These are phyloP conservation scores for Osmerus eperlanus DNA, from an alignment of 2,113 vertebrate species.

Conservation along the genomic window DNA sequence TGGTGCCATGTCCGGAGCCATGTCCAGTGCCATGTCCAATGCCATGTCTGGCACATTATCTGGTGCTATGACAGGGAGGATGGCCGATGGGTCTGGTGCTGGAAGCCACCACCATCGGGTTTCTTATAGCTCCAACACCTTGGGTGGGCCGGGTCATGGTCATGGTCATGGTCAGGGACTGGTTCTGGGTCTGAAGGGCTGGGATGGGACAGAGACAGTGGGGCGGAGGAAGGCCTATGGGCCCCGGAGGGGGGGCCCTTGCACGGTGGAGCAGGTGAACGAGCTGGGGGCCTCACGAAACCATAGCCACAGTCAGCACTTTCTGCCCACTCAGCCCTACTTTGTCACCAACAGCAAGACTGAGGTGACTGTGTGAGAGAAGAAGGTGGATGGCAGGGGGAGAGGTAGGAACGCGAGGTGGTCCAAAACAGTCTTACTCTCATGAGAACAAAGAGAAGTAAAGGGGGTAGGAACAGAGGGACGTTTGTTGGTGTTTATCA, in stretches of 20 bases:
- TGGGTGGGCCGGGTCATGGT: slow-evolving; percentile 45
- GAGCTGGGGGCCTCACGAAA: slow-evolving; percentile 81
- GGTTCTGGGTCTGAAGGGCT: slow-evolving; percentile 76
- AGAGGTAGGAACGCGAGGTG: slow-evolving; percentile 30
- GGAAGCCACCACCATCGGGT: slow-evolving; percentile 74
- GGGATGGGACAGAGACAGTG: slow-evolving; percentile 89
- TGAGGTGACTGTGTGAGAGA: slow-evolving; percentile 94
- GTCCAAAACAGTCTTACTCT: slow-evolving; percentile 39
- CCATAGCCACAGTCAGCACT: slow-evolving; percentile 82
- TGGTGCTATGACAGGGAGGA: slow-evolving; percentile 64
- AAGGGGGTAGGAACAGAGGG: no score
- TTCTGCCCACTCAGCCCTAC: slow-evolving; percentile 91
- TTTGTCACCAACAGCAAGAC: slow-evolving; percentile 99
- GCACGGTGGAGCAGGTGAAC: slow-evolving; percentile 79
- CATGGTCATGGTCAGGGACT: slow-evolving; percentile 53
- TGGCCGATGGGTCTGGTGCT: slow-evolving; percentile 38
- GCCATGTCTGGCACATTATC: slow-evolving; percentile 50
- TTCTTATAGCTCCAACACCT: slow-evolving; percentile 87
- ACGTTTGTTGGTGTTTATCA: no score
- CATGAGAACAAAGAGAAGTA: slow-evolving; percentile 27
- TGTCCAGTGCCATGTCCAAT: slow-evolving; percentile 61
- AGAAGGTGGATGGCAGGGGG: slow-evolving; percentile 20
- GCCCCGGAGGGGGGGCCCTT: slow-evolving; percentile 77
- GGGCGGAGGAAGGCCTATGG: slow-evolving; percentile 85
- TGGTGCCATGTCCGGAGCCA: slow-evolving; percentile 54